Evolutionary conservation across 2,888 invertebrate species (phyloP).

Genomic region (Drepanosiphum platanoidis): DNA sequence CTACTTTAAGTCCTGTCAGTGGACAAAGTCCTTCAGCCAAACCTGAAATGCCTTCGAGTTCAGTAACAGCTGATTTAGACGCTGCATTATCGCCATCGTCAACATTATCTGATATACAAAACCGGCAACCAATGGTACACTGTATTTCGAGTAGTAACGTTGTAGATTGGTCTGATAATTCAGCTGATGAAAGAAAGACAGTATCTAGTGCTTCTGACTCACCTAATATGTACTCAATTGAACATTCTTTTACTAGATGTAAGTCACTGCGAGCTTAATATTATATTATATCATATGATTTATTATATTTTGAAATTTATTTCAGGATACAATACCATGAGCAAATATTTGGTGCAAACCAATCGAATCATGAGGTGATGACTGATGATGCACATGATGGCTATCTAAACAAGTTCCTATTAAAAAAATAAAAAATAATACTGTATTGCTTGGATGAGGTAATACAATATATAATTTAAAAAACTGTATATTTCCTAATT

Average conservation of each 20-base stretch:
- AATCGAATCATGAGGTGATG: slow-evolving; percentile 6
- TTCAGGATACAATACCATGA: slow-evolving; percentile 51
- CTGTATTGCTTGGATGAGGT: slow-evolving; percentile 4
- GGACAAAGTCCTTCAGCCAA: slow-evolving; percentile 64
- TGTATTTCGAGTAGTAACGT: slow-evolving; percentile 88
- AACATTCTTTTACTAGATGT: slow-evolving; percentile 59
- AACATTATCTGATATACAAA: slow-evolving; percentile 63
- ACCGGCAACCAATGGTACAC: slow-evolving; percentile 77
- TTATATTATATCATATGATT: neutral
- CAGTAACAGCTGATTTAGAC: slow-evolving; percentile 66
- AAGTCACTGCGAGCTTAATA: slow-evolving; percentile 1
- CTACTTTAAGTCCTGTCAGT: slow-evolving; percentile 81
- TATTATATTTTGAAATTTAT: slow-evolving; percentile 11
- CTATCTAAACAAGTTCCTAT: slow-evolving; percentile 54
- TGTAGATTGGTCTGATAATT: slow-evolving; percentile 67
- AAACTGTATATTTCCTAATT: slow-evolving; percentile 46
- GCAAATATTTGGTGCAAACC: neutral
- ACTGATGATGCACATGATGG: slow-evolving; percentile 25
- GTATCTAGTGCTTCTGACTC: slow-evolving; percentile 50
- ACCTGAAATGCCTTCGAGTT: slow-evolving; percentile 63
- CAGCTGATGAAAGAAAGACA: slow-evolving; percentile 51
- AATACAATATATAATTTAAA: slow-evolving; percentile 25
- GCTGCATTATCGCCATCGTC: slow-evolving; percentile 66
- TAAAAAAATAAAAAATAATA: slow-evolving; percentile 19
- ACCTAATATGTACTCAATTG: slow-evolving; percentile 56